Conservation (phyloP, 1,140 invertebrate species). For the Chlorops oryzae region DNA sequence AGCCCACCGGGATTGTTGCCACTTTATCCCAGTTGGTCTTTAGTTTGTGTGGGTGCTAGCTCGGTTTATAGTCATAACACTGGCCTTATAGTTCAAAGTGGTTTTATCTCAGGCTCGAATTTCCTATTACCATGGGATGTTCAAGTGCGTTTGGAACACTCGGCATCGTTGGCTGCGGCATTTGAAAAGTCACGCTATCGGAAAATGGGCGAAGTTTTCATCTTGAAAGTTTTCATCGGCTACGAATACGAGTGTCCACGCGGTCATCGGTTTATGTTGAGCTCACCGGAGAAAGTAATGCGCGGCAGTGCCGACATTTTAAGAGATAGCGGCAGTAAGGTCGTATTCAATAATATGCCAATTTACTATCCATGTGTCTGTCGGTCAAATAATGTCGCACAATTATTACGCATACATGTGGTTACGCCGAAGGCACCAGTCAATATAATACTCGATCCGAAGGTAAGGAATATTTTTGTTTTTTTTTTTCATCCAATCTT, state of each 20-base stretch:
- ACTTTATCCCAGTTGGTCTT: conserved; percentile 86
- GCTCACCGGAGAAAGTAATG: conserved; percentile 78
- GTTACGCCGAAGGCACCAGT: conserved; percentile 89
- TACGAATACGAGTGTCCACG: conserved; percentile 94
- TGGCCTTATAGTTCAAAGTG: conserved; percentile 73
- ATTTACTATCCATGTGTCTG: conserved; percentile 85
- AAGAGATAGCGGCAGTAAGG: conserved; percentile 73
- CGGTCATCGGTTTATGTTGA: conserved; percentile 91
- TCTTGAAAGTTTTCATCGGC: conserved; percentile 92
- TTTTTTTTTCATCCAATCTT: neutral
- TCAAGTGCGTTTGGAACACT: conserved; percentile 57
- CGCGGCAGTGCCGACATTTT: conserved; percentile 69
- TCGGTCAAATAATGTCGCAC: conserved; percentile 66
- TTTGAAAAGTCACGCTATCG: conserved; percentile 30
- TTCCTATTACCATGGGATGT: conserved; percentile 95
- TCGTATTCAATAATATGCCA: conserved; percentile 83
- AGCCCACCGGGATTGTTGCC: conserved; percentile 75
- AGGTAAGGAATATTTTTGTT: conserved; percentile 42
- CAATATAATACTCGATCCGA: conserved; percentile 78
- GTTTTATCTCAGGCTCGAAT: conserved; percentile 82
- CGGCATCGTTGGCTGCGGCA: conserved; percentile 20
- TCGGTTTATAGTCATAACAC: conserved; percentile 87
- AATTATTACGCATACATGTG: conserved; percentile 88
- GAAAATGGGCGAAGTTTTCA: conserved; percentile 53
- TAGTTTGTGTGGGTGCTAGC: conserved; percentile 83